Evolutionary conservation across 2,113 vertebrate species (phyloP), one percentile per base, ranked within the genome.

Genomic region (Pterocles orientalis): DNA sequence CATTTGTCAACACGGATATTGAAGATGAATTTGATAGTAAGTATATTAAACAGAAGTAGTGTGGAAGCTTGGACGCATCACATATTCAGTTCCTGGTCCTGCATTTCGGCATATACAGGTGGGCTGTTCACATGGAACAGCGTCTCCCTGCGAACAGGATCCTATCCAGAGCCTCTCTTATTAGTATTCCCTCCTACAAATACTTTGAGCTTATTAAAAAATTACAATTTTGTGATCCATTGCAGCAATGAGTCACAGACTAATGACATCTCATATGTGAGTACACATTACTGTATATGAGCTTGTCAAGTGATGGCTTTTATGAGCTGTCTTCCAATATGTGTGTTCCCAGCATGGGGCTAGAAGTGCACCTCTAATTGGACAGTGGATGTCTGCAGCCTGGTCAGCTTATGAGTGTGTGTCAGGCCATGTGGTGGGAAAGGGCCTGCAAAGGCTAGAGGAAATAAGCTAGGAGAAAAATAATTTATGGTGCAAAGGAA

Each of bases 1-100:
- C 99, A 0, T 98, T 99, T 97, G 96, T 98, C 7, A 95, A 96
- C 89, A 93, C 98, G 61, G 96, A 98, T 82, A 97, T 97, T 73
- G 98, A 98, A 97, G 98, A 98, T 73, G 98, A 98, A 54, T 94
- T 96, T 71, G 96, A 64, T 82, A 71, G 98, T 98, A 98, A 98
- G 98, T 98, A 86, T 51, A 57, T 78, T 61, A 36, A 69, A 62
- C 21, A 51, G 53, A 91, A 68, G 19, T 62, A 8, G 43, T 16
- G 9, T 71, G 61, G 50, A 69, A 69, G 47, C 33, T 13, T 24
- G 33, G 28, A 45, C 10, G 9, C 17, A 25, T 54, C 51, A 54
- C 8, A 6, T 20, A 23, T 11, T 50, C 13, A 4, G 7, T 53
- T 87, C 61, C 48, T 82, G 39, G 33, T 82, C 26, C 45, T 69